Percentiles rank a stretch among this genome's conserved stretches.
phyloP scores from a whole-genome alignment of 2,888 invertebrate genomes.

The Hoplodrina blanda region DNA sequence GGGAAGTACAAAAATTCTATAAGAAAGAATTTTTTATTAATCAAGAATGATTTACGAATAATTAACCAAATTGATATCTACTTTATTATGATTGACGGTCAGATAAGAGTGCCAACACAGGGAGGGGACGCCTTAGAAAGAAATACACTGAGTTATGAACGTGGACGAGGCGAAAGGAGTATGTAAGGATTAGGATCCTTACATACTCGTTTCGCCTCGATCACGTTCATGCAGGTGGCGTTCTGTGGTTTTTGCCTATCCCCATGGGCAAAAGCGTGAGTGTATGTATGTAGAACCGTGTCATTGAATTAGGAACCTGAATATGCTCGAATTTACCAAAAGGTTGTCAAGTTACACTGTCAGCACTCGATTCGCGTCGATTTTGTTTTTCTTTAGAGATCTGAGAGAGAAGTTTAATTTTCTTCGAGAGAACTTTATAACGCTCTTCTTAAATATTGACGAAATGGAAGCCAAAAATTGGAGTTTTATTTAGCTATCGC shows the following conservation, averaged over 20 bases:
- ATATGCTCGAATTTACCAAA: constrained; percentile 56
- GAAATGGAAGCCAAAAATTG: constrained; percentile 63
- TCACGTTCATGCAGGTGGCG: too few relatives aligned
- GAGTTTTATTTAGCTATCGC: constrained; percentile 64
- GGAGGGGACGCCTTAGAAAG: too few relatives aligned
- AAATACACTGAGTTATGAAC: too few relatives aligned
- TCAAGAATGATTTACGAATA: not conserved
- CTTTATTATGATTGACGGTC: constrained; percentile 9
- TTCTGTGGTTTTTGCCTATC: too few relatives aligned
- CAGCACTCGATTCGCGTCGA: constrained; percentile 65
- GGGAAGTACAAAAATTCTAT: not conserved
- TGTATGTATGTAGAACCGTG: not conserved
- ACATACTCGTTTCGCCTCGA: too few relatives aligned
- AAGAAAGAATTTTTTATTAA: not conserved
- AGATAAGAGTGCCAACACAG: too few relatives aligned
- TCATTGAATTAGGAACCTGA: constrained; percentile 58
- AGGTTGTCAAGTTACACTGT: constrained; percentile 66
- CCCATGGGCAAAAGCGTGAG: too few relatives aligned
- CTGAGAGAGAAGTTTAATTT: constrained; percentile 71
- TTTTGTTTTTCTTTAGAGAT: constrained; percentile 68
- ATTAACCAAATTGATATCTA: constrained; percentile 11
- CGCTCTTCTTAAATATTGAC: constrained; percentile 68
- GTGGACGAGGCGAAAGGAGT: too few relatives aligned
- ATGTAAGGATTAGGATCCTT: too few relatives aligned
- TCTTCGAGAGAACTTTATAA: constrained; percentile 66